Base-by-base conservation (phyloP, 2,888 invertebrate species). In the Eupithecia tripunctaria region DNA sequence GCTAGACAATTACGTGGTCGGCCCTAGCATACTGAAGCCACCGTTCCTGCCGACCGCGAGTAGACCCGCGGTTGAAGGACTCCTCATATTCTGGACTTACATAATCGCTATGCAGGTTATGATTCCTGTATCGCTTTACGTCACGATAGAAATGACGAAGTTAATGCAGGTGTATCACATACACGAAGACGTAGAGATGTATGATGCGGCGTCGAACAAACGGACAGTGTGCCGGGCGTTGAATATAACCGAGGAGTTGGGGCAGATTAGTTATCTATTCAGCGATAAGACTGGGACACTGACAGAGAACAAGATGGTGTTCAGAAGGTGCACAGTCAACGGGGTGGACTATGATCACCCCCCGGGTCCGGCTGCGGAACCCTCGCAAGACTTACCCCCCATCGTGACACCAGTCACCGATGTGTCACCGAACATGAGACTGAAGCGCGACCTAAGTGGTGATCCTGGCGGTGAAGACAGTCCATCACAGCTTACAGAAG, bases 271-370 rank as follows among this genome's bases (percentile, higher is more conserved):
- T 78, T 99, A 99, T 86, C 96, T 99, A 78, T 99, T 99, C 92
- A 98, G 98, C 14, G 99, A 99, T 89, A 99, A 99, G 93, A 99
- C 99, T 1, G 99, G 99, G 8, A 99, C 99, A 2, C 93, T 99
- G 72, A 99, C 99, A 0, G 99, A 99, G 91, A 99, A 99, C 90
- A 97, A 98, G 90, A 99, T 99, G 99, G 96, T 99, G 85, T 99
- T 99, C 91, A 96, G 98, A 72, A 95, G 97, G 67, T 99, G 99
- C 86, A 96, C 97, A 3, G 97, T 99, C 36, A 97, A 96, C 32
- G 99, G 98, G 0, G 96, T 97, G 59, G 98, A 99, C 91, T 99
- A 98, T 87, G 97, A 97, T 85, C 98, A 98, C 88, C 96, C 96
- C 1, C 95, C 96, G 10, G 96, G 96, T 0, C 96, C 97, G 36